Percentiles rank a stretch among this genome's conserved stretches.
Evolutionary conservation across 2,797 vertebrate species (phyloP).

Genomic region (Megalops cyprinoides): DNA sequence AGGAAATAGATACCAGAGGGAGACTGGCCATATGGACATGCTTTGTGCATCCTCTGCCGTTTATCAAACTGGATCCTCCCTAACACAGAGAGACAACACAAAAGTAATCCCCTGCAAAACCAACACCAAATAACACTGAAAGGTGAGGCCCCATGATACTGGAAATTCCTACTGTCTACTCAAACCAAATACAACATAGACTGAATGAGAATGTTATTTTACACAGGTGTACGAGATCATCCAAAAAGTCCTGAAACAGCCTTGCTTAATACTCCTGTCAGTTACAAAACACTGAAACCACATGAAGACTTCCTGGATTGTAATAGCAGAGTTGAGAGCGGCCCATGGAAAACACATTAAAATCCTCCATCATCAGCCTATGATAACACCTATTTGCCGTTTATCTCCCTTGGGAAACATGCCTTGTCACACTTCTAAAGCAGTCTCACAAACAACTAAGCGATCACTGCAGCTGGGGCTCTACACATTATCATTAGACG

Average conservation of each 20-base stretch:
- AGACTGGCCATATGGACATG: constrained; percentile 10
- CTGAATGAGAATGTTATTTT: background rate
- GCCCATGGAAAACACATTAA: background rate
- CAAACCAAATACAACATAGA: background rate
- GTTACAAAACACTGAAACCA: background rate
- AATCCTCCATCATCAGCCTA: background rate
- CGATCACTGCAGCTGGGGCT: background rate
- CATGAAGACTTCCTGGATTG: background rate
- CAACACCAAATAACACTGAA: background rate
- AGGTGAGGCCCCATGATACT: background rate
- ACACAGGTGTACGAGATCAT: background rate
- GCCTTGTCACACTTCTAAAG: background rate
- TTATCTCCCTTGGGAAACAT: background rate
- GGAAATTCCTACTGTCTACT: background rate
- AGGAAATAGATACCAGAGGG: constrained; percentile 14
- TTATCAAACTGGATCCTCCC: background rate
- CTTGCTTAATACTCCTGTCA: background rate
- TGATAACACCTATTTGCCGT: background rate
- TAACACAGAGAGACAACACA: background rate
- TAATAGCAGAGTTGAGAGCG: background rate
- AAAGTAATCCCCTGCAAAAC: background rate
- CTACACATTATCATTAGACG: background rate
- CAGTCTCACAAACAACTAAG: background rate
- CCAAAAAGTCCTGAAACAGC: background rate
- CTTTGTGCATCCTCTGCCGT: background rate